Conservation (phyloP, 2,797 vertebrate genomes). For the Hafferia zeledoni region DNA sequence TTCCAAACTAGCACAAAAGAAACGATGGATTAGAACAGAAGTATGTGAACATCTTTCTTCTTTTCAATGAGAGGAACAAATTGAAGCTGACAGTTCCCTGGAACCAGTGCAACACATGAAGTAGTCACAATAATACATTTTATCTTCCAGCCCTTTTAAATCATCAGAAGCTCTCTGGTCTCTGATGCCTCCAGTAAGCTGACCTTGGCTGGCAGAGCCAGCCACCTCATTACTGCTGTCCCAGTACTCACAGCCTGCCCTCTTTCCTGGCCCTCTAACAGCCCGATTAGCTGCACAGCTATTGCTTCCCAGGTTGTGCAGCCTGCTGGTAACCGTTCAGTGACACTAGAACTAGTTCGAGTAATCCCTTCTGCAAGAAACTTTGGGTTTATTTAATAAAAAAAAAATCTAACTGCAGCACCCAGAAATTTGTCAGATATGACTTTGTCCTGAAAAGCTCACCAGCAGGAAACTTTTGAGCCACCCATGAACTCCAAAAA, state of each 20-base stretch:
- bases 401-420: not conserved
- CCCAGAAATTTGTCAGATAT: not conserved
- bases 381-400: not conserved
- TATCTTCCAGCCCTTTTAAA: conserved; percentile 34
- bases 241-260: conserved; percentile 21
- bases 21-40: not conserved
- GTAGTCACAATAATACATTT: conserved; percentile 39
- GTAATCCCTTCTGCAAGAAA: not conserved
- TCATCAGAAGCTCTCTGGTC: not conserved
- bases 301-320: conserved; percentile 5
- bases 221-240: conserved; percentile 38
- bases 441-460: not conserved
- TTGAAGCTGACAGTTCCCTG: conserved; percentile 65
- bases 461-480: not conserved
- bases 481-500: not conserved
- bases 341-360: not conserved
- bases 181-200: conserved; percentile 35
- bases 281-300: not conserved
- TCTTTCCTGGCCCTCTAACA: not conserved
- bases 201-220: conserved; percentile 34
- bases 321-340: not conserved
- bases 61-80: conserved; percentile 46
- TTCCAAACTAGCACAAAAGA: not conserved
- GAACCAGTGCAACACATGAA: conserved; percentile 5
- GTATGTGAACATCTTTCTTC: not conserved